Conservation (phyloP, 2,797 vertebrate species). For the Danio jaintianensis region DNA sequence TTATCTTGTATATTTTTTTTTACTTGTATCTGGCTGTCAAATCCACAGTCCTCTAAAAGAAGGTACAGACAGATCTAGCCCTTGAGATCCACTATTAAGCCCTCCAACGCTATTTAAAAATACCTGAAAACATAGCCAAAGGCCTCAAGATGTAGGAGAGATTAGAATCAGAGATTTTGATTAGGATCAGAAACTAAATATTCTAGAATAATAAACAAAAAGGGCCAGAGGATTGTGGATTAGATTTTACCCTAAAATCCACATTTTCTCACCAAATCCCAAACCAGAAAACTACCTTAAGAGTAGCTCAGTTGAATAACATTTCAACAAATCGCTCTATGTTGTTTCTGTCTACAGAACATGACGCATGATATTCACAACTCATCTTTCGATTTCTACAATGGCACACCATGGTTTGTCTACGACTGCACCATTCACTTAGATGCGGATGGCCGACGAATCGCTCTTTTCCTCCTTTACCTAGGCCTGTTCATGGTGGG, state of each 20-base stretch:
- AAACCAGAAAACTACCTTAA: slow-evolving; percentile 38
- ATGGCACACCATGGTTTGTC: slow-evolving; percentile 71
- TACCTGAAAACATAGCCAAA: background rate
- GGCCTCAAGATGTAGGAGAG: background rate
- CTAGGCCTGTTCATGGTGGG: slow-evolving; percentile 89
- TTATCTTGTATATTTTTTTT: too few relatives aligned
- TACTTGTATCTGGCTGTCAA: too few relatives aligned
- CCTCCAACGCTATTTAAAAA: background rate
- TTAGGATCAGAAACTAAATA: background rate
- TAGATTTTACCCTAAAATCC: background rate
- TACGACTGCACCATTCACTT: slow-evolving; percentile 79
- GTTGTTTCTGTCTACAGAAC: slow-evolving; percentile 59
- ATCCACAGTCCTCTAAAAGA: too few relatives aligned
- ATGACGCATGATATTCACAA: slow-evolving; percentile 62
- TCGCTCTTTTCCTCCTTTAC: slow-evolving; percentile 89
- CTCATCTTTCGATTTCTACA: slow-evolving; percentile 56
- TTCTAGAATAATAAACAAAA: too few relatives aligned
- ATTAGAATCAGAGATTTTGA: background rate
- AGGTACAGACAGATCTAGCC: too few relatives aligned
- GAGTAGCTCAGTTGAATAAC: background rate
- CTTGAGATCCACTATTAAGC: too few relatives aligned
- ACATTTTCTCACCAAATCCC: too few relatives aligned
- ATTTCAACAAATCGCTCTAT: background rate
- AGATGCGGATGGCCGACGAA: slow-evolving; percentile 75
- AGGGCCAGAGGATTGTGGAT: background rate